These are phyloP conservation scores for Pseudorectes ferrugineus DNA, from an alignment of 2,113 vertebrate species.

Conservation along the genomic window DNA sequence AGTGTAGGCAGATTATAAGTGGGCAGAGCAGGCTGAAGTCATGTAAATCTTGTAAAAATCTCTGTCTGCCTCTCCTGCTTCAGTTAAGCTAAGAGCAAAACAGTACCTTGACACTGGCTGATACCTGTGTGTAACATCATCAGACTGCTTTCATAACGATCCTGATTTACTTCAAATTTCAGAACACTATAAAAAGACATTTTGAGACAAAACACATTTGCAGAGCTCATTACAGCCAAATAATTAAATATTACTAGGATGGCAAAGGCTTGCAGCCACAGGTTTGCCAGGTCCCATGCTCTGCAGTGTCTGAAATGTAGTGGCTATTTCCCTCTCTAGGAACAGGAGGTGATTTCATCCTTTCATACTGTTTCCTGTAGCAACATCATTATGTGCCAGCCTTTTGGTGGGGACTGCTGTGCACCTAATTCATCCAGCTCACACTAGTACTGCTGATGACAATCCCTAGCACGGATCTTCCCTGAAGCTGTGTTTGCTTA, in stretches of 20 bases:
- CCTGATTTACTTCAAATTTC: neutral
- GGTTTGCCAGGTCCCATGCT: neutral
- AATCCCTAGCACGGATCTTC: neutral
- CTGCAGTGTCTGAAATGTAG: neutral
- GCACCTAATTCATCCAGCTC: neutral
- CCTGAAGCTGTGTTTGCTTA: conserved; percentile 33
- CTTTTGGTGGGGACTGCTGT: neutral
- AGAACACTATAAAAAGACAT: neutral
- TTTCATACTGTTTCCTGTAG: neutral
- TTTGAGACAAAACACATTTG: neutral
- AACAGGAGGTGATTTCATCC: conserved; percentile 43
- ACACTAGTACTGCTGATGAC: neutral
- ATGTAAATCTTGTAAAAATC: neutral
- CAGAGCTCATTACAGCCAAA: neutral
- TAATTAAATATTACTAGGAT: neutral
- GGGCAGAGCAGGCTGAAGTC: neutral
- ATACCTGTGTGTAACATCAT: neutral
- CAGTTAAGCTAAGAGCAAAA: neutral
- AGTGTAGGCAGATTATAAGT: neutral
- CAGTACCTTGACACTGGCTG: neutral
- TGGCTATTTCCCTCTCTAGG: neutral
- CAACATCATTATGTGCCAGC: neutral
- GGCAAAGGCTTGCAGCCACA: neutral
- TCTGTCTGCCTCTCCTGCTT: neutral
- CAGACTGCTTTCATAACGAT: neutral